Conservation (phyloP, 2,797 vertebrate species). For the Ambastaia sidthimunki region DNA sequence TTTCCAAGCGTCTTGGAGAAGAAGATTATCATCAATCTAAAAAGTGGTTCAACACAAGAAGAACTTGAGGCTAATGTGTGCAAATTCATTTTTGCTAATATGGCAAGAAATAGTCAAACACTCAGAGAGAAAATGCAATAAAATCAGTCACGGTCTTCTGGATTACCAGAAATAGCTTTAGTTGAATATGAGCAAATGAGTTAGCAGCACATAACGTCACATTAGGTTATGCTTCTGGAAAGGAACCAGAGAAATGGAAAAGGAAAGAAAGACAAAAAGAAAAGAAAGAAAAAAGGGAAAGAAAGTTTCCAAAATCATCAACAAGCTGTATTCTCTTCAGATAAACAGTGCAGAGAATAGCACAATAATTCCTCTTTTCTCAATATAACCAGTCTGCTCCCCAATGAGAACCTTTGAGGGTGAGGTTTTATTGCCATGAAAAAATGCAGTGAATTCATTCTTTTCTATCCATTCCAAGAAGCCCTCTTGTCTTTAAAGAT, state of each 20-base stretch:
- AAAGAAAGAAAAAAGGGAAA: no score
- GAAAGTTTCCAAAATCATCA: not conserved
- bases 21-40: slow-evolving; percentile 67
- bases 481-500: slow-evolving; percentile 26
- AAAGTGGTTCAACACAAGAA: slow-evolving; percentile 54
- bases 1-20: slow-evolving; percentile 53
- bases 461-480: slow-evolving; percentile 9
- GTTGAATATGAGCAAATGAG: slow-evolving; percentile 30
- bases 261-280: no score
- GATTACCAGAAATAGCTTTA: slow-evolving; percentile 39
- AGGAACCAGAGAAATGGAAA: not conserved
- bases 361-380: not conserved
- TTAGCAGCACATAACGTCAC: not conserved
- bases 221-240: not conserved
- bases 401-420: slow-evolving; percentile 19
- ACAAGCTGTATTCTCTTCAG: slow-evolving; percentile 14
- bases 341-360: slow-evolving; percentile 6
- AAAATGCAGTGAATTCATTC: not conserved
- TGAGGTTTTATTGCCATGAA: not conserved
- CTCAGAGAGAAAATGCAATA: slow-evolving; percentile 36
- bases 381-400: slow-evolving; percentile 1
- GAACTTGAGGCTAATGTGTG: slow-evolving; percentile 51
- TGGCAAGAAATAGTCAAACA: slow-evolving; percentile 38
- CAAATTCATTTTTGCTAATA: slow-evolving; percentile 50
- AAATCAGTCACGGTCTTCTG: slow-evolving; percentile 39